Base-by-base conservation (phyloP, 2,888 invertebrate genomes). In the Mycalesis mineus region DNA sequence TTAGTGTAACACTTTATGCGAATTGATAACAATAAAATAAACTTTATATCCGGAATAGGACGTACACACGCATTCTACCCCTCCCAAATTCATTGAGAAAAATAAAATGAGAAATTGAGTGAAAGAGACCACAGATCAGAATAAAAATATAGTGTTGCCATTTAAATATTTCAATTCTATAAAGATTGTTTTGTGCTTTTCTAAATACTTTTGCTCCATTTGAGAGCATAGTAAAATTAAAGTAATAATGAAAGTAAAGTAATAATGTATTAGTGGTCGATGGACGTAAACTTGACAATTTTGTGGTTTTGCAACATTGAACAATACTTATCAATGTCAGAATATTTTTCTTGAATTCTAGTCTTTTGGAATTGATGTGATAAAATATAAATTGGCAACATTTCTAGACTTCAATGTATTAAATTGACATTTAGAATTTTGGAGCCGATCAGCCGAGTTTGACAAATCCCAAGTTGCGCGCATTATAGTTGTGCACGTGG, bases 21-120 rank as follows among this genome's bases (percentile, higher is more conserved):
- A 77, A 78, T 75, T 70, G 71, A 75, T 77, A 77, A 75, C 70
- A 78, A 75, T 78, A 81, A 79, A 81, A 72, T 78, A 73, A 76
- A 79, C 74, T 71, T 71, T 77, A 77, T 74, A 78, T 83, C 79
- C 78, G 77, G 75, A 82, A 79, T 78, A 78, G 72, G 78, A 83
- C 82, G 82, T 80, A 87, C 84, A 83, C 84, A 88, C 84, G 84
- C 88, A 87, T 81, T 84, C 75, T 77, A 86, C 86, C 87, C 88
- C 86, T 87, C 87, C 86, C 85, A 83, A 84, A 84, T 82, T 84
- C 82, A 85, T 82, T 83, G 78, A 79, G 82, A 82, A 84, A 84
- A 86, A 80, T 82, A 81, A 80, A 77, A 71, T 78, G 79, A 83
- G 81, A 84, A 80, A 77, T 77, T 60, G 71, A 64, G 63, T 61